These are phyloP conservation scores for Dryomyza anilis DNA, from an alignment of 2,888 invertebrate genomes.

Conservation along the genomic window DNA sequence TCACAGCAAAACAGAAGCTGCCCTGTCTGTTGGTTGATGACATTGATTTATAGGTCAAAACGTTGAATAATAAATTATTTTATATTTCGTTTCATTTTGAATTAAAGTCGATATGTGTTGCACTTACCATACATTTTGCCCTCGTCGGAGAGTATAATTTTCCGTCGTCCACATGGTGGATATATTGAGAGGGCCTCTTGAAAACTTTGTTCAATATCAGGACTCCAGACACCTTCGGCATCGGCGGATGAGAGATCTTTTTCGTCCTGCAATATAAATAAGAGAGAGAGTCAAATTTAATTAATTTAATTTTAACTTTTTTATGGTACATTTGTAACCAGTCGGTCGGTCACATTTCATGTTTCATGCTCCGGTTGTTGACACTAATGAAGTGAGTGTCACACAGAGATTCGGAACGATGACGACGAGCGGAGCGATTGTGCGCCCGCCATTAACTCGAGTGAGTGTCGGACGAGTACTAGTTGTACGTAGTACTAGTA, in stretches of 20 bases:
- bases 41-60: too few relatives aligned
- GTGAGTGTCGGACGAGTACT: neutral
- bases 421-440: neutral
- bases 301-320: neutral
- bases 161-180: constrained; percentile 98
- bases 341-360: neutral
- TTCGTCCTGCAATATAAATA: constrained; percentile 68
- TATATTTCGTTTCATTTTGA: neutral
- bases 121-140: constrained; percentile 99
- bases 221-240: constrained; percentile 99
- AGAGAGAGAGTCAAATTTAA: neutral
- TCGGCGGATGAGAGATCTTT: constrained; percentile 94
- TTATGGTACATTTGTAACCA: too few relatives aligned
- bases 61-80: neutral
- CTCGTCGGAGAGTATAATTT: constrained; percentile 99
- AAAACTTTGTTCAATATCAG: constrained; percentile 99
- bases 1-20: too few relatives aligned
- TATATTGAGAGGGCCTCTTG: constrained; percentile 99
- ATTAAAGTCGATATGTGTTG: neutral
- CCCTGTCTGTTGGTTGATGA: too few relatives aligned
- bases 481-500: neutral
- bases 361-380: constrained; percentile 11
- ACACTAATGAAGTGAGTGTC: constrained; percentile 34
- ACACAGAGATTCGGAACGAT: neutral
- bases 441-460: neutral